Base-by-base conservation (phyloP, 2,797 vertebrate genomes). In the Chiloscyllium punctatum region DNA sequence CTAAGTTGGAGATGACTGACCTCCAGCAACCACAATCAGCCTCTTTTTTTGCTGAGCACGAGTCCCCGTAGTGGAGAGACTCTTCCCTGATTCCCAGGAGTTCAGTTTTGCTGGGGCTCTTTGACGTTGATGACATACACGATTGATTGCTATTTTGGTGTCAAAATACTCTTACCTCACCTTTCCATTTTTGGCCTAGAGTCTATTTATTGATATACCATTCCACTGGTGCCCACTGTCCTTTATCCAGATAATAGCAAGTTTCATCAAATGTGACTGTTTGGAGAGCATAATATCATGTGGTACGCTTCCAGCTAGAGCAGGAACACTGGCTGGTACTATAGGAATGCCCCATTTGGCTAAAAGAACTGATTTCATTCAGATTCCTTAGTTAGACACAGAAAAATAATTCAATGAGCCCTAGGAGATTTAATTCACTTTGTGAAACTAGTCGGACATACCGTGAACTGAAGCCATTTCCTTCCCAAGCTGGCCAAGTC, bases 401-500 rank as follows among this genome's bases (percentile, higher is more conserved):
- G 68, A 69, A 90, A 18, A 33, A 13, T 62, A 90, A 92, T 21
- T 62, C 13, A 3, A 30, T 33, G 30, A 33, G 33, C 9, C 27
- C n/a, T 68, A 5, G 5, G 62, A 92, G 16, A 37, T 68, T 92
- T 92, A 69, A 42, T 92, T 25, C 37, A 23, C 37, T 92, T 69
- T 69, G 69, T 92, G 62, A 69, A 69, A 11, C n/a, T 21, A 69
- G 90, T 21, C 30, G 42, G 16, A 95, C 94, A 1, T 77, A 95
- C 94, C 94, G 4, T 95, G 94, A 7, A 51, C 71, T n/a, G 94
- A 53, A 7, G 94, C 72, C 69, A 95, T 95, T 30, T 99, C 99
- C 96, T 98, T 98, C 97, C 97, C 97, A 96, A 98, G 96, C 96
- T 98, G 98, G 88, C 98, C 98, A 97, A 98, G 97, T 94, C 98